These are phyloP conservation scores for Ailurus styani DNA, from an alignment of 2,113 vertebrate genomes.

Conservation along the genomic window DNA sequence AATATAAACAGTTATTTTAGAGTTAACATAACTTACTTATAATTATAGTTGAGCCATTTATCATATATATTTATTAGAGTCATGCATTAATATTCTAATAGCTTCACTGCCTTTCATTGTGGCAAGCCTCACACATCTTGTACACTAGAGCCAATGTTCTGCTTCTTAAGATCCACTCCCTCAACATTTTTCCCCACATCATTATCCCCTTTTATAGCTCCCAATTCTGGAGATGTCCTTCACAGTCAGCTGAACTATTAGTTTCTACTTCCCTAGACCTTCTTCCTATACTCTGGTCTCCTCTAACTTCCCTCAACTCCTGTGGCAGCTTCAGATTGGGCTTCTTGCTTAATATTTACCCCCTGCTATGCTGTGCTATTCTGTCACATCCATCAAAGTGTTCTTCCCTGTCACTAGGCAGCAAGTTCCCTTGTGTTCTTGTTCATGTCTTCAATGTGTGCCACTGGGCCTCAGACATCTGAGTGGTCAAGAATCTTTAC, in stretches of 20 bases:
- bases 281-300: not conserved
- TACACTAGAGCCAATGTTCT: not conserved
- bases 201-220: not conserved
- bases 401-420: not conserved
- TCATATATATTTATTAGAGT: too few relatives aligned
- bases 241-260: not conserved
- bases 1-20: not conserved
- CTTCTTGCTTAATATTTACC: not conserved
- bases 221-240: not conserved
- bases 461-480: not conserved
- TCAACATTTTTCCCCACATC: not conserved
- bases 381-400: not conserved
- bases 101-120: not conserved
- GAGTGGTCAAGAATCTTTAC: too few relatives aligned
- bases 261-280: not conserved
- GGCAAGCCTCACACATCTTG: accelerated
- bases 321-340: accelerated
- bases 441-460: not conserved
- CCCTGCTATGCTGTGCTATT: accelerated
- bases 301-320: not conserved
- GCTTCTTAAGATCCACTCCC: not conserved
- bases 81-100: not conserved
- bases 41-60: not conserved
- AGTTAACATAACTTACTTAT: not conserved
- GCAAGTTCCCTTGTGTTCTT: too few relatives aligned